phyloP scores from a whole-genome alignment of 2,113 vertebrate species.

The Notechis scutatus region DNA sequence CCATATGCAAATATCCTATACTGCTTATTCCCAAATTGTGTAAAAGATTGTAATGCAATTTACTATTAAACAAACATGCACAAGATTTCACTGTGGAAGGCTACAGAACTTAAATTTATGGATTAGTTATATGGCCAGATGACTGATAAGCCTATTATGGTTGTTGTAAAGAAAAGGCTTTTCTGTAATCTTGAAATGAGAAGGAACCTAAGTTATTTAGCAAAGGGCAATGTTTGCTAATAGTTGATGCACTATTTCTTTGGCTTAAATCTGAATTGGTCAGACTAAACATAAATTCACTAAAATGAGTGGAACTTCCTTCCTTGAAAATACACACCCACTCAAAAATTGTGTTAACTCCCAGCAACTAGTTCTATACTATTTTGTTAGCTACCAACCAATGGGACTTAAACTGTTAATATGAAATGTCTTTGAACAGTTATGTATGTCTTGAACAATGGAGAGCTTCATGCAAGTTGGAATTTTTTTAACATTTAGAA shows the following conservation, averaged over 20 bases:
- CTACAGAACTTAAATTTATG: neutral
- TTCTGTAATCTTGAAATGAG: neutral
- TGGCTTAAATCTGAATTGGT: neutral
- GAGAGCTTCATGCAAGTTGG: constrained; percentile 52
- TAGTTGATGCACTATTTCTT: constrained; percentile 19
- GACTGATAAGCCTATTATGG: neutral
- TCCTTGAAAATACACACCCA: neutral
- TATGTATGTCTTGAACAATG: constrained; percentile 51
- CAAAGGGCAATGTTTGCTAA: neutral
- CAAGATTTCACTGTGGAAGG: neutral
- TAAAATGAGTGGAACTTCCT: neutral
- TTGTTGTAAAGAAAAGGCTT: constrained; percentile 7
- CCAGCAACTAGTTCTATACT: constrained; percentile 11
- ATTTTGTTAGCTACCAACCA: neutral
- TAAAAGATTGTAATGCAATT: neutral
- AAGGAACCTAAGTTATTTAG: neutral
- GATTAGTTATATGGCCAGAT: neutral
- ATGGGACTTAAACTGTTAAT: neutral
- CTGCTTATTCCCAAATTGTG: neutral
- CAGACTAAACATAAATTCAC: neutral
- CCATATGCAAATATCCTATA: neutral
- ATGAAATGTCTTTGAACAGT: constrained; percentile 29
- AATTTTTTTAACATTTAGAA: constrained; percentile 15
- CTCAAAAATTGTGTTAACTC: neutral
- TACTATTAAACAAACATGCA: neutral